These are phyloP conservation scores for Seriola aureovittata DNA, from an alignment of 2,113 vertebrate species.

Conservation along the genomic window DNA sequence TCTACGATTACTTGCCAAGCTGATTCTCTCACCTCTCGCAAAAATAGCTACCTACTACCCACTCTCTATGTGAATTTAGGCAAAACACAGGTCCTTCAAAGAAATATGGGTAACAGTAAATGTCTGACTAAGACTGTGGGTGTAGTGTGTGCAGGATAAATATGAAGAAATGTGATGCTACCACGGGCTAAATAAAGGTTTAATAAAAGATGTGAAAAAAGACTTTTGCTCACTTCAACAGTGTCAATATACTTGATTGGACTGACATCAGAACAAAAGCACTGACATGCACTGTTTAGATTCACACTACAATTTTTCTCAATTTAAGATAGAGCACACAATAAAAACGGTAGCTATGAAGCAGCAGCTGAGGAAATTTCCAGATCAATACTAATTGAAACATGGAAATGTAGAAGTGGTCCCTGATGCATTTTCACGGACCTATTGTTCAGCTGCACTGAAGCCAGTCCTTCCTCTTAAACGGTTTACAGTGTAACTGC, in stretches of 20 bases:
- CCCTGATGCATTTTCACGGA: constrained; percentile 47
- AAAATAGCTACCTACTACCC: not conserved
- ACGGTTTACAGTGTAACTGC: constrained; percentile 32
- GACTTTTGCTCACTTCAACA: constrained; percentile 8
- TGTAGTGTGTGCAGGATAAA: constrained; percentile 17
- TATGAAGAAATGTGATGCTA: constrained; percentile 6
- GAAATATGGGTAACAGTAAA: not conserved
- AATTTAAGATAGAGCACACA: not conserved
- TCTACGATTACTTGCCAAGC: constrained; percentile 42
- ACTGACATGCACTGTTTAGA: constrained; percentile 3
- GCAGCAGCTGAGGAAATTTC: constrained; percentile 10
- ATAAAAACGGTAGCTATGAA: not conserved
- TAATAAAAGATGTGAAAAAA: not conserved
- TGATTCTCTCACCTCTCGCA: not conserved
- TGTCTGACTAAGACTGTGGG: constrained; percentile 21
- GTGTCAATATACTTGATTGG: constrained; percentile 18
- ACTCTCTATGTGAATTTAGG: constrained; percentile 13
- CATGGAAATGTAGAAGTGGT: constrained; percentile 46
- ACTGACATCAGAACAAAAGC: constrained; percentile 14
- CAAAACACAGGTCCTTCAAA: constrained; percentile 6
- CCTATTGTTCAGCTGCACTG: not conserved
- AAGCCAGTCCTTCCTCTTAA: constrained; percentile 18
- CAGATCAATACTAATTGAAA: constrained; percentile 61
- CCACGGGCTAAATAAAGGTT: constrained; percentile 5
- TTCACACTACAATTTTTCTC: not conserved